Base-by-base conservation (phyloP, 2,888 invertebrate species). In the Lordiphosa fenestrarum region DNA sequence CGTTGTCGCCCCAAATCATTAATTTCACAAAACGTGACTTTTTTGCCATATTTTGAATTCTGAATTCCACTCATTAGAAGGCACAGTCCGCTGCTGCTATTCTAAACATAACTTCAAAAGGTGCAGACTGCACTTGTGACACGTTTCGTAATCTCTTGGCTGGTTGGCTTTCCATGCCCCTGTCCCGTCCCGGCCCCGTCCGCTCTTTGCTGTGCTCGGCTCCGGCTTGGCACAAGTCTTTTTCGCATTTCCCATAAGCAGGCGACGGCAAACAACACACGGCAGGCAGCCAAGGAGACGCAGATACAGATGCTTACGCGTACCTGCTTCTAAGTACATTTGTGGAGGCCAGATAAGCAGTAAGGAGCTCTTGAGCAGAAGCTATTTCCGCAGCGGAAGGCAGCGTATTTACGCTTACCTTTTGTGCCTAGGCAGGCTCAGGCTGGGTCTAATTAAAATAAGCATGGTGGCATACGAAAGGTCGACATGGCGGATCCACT, bases 21-120 rank as follows among this genome's bases (percentile, higher is more conserved):
- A 83, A 84, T 77, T 77, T 69, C 62, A 70, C 69, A 73, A 84
- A 81, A 81, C 81, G 81, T 81, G 81, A 81, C 81, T 81, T 81
- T 81, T 84, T 81, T 81, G 84, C 82, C 84, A 78, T 84, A 84
- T 84, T 83, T 84, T 77, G 70, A 84, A 80, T 80, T 73, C 84
- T 80, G n/a, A 84, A 80, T 80, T 80, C 72, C 84, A 81, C 82
- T 80, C 80, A 80, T 80, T 80, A 84, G 84, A 68, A 53, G 66
- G 66, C 56, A 52, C 69, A 54, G 65, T 42, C 65, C 56, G 56
- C 54, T 65, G 66, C 58, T 62, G 25, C 25, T 25, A 48, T 83
- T 72, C 77, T 77, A 77, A 83, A 80, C 83, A 77, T 83, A 77
- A 83, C 77, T 77, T 77, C 77, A 77, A 83, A 80, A 77, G 83